A percentile compares a stretch with the other conserved stretches of the same genome.
These are phyloP conservation scores for Melozone crissalis DNA, from an alignment of 2,113 vertebrate genomes.

Conservation along the genomic window DNA sequence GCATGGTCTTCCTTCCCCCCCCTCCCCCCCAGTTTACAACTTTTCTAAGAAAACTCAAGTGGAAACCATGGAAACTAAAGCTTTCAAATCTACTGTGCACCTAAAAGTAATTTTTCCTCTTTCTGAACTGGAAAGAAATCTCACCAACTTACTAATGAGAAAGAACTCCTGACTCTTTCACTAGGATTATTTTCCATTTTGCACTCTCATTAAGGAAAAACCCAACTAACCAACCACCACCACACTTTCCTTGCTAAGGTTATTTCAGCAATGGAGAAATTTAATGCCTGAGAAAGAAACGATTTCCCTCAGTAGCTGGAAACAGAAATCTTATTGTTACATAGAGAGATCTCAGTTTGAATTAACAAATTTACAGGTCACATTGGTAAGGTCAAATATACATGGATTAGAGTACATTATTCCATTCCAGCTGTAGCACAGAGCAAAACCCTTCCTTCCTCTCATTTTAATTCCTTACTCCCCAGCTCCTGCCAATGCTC, in stretches of 20 bases:
- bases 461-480: background rate
- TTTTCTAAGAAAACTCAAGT: background rate
- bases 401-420: accelerated
- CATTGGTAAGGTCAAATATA: background rate
- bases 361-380: background rate
- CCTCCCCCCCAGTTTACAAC: background rate
- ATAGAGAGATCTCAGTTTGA: background rate
- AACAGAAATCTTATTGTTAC: background rate
- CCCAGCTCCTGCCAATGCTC: background rate
- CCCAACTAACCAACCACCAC: no score
- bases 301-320: background rate
- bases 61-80: background rate
- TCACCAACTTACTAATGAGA: background rate
- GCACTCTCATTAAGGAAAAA: background rate
- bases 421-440: background rate
- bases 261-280: background rate
- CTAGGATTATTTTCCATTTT: background rate
- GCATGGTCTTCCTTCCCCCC: background rate
- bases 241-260: background rate
- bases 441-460: background rate
- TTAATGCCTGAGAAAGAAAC: background rate
- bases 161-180: background rate
- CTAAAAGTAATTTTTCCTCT: background rate
- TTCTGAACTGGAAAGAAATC: background rate
- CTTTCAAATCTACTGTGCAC: background rate